Evolutionary conservation across 1,140 invertebrate species (phyloP).

Genomic region (Cydia pomonella): DNA sequence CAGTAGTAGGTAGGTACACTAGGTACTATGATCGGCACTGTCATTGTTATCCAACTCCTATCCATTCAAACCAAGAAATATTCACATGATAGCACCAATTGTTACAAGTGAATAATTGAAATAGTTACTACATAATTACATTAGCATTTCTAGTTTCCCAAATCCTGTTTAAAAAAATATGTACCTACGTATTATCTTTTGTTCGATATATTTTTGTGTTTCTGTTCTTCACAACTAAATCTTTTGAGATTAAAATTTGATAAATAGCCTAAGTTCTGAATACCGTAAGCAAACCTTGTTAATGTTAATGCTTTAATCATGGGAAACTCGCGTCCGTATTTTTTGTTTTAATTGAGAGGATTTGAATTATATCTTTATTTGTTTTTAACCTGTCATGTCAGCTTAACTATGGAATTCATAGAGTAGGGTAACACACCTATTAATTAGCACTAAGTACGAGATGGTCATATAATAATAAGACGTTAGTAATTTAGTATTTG

Average conservation of each 20-base stretch:
- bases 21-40: neutral
- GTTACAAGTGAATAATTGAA: neutral
- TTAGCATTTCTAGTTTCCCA: slow-evolving; percentile 28
- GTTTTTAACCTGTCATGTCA: neutral
- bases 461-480: too few species aligned
- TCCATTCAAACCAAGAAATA: neutral
- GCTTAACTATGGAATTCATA: neutral
- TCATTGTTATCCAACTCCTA: slow-evolving; percentile 25
- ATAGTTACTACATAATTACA: slow-evolving; percentile 26
- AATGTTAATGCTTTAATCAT: slow-evolving; percentile 12
- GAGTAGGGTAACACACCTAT: neutral
- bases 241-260: slow-evolving; percentile 21
- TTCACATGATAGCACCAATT: slow-evolving; percentile 13
- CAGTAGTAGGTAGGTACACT: neutral
- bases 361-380: neutral
- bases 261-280: neutral
- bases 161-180: slow-evolving; percentile 19
- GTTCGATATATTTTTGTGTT: slow-evolving; percentile 15
- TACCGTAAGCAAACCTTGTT: slow-evolving; percentile 22
- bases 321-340: neutral
- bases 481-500: neutral
- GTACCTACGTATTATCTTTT: too few species aligned
- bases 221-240: slow-evolving; percentile 9
- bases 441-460: neutral
- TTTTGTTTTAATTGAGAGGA: neutral